Evolutionary conservation across 2,113 vertebrate species (phyloP).

Genomic region (Ranitomeya variabilis): DNA sequence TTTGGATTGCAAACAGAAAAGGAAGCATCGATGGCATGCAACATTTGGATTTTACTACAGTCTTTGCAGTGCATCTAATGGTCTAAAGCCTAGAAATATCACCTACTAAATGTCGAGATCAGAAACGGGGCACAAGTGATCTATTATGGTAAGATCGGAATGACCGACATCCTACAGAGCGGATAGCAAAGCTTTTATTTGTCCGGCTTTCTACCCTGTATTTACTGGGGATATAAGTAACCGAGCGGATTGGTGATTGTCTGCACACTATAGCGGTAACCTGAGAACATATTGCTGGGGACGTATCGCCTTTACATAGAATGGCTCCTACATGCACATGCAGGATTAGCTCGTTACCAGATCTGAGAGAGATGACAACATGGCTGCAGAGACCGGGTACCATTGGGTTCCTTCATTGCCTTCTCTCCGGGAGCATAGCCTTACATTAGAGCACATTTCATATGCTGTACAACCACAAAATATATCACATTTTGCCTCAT

Average conservation of each 20-base stretch:
- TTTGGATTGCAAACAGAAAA: too few species aligned
- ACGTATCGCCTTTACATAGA: background rate
- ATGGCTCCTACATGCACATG: background rate
- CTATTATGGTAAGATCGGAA: too few species aligned
- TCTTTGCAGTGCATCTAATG: too few species aligned
- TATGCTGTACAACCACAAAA: slow-evolving; percentile 5
- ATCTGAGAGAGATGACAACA: background rate
- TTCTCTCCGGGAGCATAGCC: background rate
- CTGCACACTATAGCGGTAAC: background rate
- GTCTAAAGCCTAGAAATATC: too few species aligned
- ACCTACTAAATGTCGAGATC: too few species aligned
- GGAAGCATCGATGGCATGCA: too few species aligned
- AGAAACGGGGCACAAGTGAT: too few species aligned
- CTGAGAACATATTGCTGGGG: slow-evolving; percentile 40
- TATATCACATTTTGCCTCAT: slow-evolving; percentile 29
- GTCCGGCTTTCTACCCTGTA: background rate
- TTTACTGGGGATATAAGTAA: background rate
- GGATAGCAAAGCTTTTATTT: background rate
- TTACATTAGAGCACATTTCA: background rate
- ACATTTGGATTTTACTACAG: too few species aligned
- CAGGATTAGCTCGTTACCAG: too few species aligned
- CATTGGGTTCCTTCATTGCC: background rate
- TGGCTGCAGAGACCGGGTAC: background rate
- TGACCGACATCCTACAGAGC: too few species aligned
- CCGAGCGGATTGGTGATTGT: background rate